Percentiles rank a stretch among this genome's conserved stretches.
These are phyloP conservation scores for Diarsia brunnea DNA, from an alignment of 2,888 invertebrate genomes.

Conservation along the genomic window DNA sequence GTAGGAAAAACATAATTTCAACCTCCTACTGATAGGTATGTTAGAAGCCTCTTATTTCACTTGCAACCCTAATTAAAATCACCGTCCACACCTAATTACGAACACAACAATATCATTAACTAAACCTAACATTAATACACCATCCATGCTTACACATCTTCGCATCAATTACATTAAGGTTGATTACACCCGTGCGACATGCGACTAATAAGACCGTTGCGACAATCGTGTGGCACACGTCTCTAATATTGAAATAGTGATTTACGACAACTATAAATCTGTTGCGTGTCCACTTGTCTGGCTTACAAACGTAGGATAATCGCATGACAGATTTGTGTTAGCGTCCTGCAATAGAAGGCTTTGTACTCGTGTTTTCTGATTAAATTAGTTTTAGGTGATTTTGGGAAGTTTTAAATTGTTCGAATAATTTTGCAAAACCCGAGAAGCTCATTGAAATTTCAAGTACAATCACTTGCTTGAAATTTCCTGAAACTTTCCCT, in stretches of 20 bases:
- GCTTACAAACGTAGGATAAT: slow-evolving; percentile 85
- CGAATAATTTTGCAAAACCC: not conserved
- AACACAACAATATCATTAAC: slow-evolving; percentile 52
- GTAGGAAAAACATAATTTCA: too few species aligned
- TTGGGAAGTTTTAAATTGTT: not conserved
- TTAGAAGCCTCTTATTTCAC: not conserved
- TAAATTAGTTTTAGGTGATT: slow-evolving; percentile 30
- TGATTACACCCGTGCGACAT: slow-evolving; percentile 57
- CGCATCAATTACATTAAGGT: slow-evolving; percentile 65
- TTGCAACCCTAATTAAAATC: slow-evolving; percentile 10
- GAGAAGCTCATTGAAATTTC: too few species aligned
- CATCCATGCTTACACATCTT: slow-evolving; percentile 42
- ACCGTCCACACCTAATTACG: slow-evolving; percentile 30
- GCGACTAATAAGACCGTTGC: slow-evolving; percentile 64
- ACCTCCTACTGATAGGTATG: too few species aligned
- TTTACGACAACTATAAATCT: slow-evolving; percentile 85
- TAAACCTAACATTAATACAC: slow-evolving; percentile 46
- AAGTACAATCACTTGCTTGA: too few species aligned
- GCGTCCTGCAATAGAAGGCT: slow-evolving; percentile 53
- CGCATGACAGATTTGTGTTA: slow-evolving; percentile 77
- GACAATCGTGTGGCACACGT: slow-evolving; percentile 64
- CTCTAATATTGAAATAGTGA: slow-evolving; percentile 85
- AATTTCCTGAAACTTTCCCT: too few species aligned
- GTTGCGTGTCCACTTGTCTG: slow-evolving; percentile 82
- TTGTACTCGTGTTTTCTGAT: slow-evolving; percentile 47